Evolutionary conservation across 2,797 vertebrate genomes (phyloP).

Genomic region (Gambelia wislizenii): DNA sequence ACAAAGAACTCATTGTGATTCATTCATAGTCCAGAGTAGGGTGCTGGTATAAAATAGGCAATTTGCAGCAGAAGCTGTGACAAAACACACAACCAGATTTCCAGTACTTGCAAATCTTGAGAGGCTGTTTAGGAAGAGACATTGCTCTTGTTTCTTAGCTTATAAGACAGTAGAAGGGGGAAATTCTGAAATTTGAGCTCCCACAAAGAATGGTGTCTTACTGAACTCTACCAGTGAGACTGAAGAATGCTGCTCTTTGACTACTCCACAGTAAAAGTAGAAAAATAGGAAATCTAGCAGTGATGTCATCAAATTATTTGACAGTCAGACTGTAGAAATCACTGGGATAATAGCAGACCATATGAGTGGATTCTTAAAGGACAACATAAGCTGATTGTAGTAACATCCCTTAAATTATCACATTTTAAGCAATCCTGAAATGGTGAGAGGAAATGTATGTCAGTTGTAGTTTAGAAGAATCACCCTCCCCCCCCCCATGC

Average conservation of each 20-base stretch:
- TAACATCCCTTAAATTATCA: neutral
- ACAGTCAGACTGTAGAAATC: neutral
- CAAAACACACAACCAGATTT: too few species aligned
- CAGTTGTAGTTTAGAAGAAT: neutral
- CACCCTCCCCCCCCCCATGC: neutral
- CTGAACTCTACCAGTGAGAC: too few species aligned
- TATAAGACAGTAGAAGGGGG: neutral
- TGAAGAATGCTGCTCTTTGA: neutral
- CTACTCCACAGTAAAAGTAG: neutral
- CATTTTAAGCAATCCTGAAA: neutral
- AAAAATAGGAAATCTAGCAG: neutral
- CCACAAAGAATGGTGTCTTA: neutral
- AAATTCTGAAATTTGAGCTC: neutral
- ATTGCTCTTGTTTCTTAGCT: neutral
- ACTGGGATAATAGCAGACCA: neutral
- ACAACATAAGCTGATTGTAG: neutral
- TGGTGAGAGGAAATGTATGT: neutral
- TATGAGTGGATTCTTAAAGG: neutral
- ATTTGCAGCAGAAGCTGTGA: too few species aligned
- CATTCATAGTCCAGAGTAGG: too few species aligned
- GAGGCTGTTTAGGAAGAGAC: neutral
- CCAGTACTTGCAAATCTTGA: neutral
- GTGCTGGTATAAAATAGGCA: too few species aligned
- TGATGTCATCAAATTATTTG: neutral
- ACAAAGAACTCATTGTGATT: too few species aligned